Base-by-base conservation (phyloP, 2,113 vertebrate species). In the Podocnemis expansa region DNA sequence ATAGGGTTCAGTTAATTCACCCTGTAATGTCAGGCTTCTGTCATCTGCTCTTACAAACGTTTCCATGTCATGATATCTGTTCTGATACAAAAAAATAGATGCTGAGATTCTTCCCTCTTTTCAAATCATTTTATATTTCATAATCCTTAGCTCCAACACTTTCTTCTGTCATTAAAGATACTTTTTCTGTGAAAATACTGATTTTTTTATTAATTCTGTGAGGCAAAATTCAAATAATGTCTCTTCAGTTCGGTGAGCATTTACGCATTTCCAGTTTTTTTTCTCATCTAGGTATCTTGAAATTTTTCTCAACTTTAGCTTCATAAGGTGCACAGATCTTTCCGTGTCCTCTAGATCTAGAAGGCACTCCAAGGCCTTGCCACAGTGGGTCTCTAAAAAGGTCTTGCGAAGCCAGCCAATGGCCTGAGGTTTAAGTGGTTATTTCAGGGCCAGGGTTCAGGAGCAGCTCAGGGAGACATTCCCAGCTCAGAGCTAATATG, bases 251-350 rank as follows among this genome's bases (percentile, higher is more conserved):
- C 47, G 49, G 22, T 27, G 34, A 88, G 11, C 13, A 43, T 24
- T 38, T 93, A 73, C 52, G 55, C 80, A 60, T 14, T 56, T 75
- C 25, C 47, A 45, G 24, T 79, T 93, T 93, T 70, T 93, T 87
- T 90, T 11, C 34, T 85, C 10, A 31, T 87, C 78, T 0, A 0
- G 17, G 1, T 34, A 2, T 70, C 49, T 87, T 13, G 51, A 79
- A 24, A 24, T 84, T 81, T 38, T 91, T 94, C 31, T 83, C 7
- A 75, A 0, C 78, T 91, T 85, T 60, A 60, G 70, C 31, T 94
- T 87, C 76, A 58, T 1, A 56, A 19, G 51, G 8, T 16, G n/a
- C 22, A 41, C 13, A 80, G 79, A 54, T 6, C n/a, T 38, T n/a
- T 22, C 13, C 4, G 14, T 55, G 22, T 22, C 63, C 63, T 38